phyloP scores from a whole-genome alignment of 1,140 invertebrate genomes.

The Eubasilissa regina region DNA sequence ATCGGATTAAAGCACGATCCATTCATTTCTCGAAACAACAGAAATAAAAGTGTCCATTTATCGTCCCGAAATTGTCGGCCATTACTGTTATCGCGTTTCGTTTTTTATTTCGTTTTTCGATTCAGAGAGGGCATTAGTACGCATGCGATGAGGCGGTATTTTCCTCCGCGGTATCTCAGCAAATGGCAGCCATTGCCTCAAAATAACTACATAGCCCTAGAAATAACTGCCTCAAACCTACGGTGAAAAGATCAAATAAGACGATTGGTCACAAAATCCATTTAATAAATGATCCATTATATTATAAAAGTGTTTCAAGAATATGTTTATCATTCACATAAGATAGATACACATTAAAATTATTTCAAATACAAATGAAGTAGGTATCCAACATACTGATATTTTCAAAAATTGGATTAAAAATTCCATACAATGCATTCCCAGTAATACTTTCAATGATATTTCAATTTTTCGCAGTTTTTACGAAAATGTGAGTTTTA shows the following conservation, averaged over 20 bases:
- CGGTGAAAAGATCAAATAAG: slow-evolving; percentile 25
- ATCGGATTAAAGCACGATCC: neutral
- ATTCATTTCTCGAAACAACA: slow-evolving; percentile 29
- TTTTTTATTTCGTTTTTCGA: slow-evolving; percentile 40
- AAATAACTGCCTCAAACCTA: neutral
- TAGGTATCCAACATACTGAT: too few species aligned
- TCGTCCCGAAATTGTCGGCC: slow-evolving; percentile 35
- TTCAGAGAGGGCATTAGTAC: slow-evolving; percentile 21
- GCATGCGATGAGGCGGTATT: slow-evolving; percentile 12
- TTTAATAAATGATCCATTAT: neutral
- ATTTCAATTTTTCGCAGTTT: too few species aligned
- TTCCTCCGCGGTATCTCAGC: neutral
- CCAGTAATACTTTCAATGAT: too few species aligned
- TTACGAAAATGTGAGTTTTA: too few species aligned
- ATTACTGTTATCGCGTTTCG: slow-evolving; percentile 27
- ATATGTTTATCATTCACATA: too few species aligned
- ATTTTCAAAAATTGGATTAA: too few species aligned
- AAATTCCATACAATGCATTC: too few species aligned
- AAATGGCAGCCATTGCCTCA: slow-evolving; percentile 5
- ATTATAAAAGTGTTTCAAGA: neutral
- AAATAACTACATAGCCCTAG: neutral
- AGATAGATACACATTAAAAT: too few species aligned
- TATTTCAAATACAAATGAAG: too few species aligned
- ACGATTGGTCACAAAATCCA: slow-evolving; percentile 13
- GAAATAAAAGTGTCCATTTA: slow-evolving; percentile 32